Evolutionary conservation across 1,140 invertebrate genomes (phyloP).

Genomic region (Ridgeia piscesae): DNA sequence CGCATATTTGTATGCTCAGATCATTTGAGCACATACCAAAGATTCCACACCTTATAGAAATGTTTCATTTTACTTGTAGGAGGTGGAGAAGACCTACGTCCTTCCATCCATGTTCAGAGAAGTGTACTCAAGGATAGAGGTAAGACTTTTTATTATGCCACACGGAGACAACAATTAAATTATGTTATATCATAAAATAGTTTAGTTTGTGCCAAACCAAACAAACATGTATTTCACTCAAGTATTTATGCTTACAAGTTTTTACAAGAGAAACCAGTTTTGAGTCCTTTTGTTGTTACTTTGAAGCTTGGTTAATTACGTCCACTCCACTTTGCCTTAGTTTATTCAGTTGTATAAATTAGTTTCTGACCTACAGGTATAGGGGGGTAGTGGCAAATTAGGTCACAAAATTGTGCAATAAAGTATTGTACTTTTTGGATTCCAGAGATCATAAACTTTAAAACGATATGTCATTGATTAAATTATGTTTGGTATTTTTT

Average conservation of each 20-base stretch:
- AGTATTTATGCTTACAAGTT: too few relatives aligned
- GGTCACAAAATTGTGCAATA: too few relatives aligned
- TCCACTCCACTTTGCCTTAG: background rate
- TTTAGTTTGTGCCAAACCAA: background rate
- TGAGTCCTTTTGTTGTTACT: background rate
- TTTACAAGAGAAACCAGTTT: too few relatives aligned
- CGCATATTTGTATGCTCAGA: background rate
- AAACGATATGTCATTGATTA: too few relatives aligned
- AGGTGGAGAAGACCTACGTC: slow-evolving; percentile 84
- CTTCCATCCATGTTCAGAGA: slow-evolving; percentile 98
- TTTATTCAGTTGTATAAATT: slow-evolving; percentile 19
- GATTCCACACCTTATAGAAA: background rate
- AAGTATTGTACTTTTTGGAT: too few relatives aligned
- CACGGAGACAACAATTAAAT: background rate
- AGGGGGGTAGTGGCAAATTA: too few relatives aligned
- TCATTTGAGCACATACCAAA: background rate
- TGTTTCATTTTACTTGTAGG: slow-evolving; percentile 58
- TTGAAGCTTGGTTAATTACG: background rate
- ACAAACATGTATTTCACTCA: too few relatives aligned
- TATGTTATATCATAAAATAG: background rate
- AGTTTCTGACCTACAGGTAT: background rate
- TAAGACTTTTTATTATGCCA: slow-evolving; percentile 29
- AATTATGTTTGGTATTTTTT: too few relatives aligned
- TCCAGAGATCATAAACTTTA: too few relatives aligned
- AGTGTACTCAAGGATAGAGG: slow-evolving; percentile 75